Percentiles rank a stretch among this genome's conserved stretches.
Conservation (phyloP, 1,140 invertebrate species). For the Drosophila yakuba region DNA sequence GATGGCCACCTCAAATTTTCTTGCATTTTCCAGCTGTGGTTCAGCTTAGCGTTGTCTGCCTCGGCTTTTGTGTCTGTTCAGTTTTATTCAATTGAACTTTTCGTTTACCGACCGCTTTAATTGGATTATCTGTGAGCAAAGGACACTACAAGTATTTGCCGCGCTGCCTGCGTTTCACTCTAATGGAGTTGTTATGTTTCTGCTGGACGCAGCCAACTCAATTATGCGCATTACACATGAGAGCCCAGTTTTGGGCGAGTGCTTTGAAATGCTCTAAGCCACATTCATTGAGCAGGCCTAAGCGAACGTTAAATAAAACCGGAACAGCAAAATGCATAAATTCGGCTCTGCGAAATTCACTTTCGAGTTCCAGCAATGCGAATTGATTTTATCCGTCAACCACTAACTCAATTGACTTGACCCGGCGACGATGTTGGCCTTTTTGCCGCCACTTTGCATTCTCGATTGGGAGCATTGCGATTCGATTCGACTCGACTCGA, state of each 20-base stretch:
- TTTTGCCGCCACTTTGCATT: slow-evolving; percentile 80
- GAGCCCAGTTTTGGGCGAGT: neutral
- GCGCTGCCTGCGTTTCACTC: slow-evolving; percentile 9
- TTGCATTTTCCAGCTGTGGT: slow-evolving; percentile 3
- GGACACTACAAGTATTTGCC: slow-evolving; percentile 6
- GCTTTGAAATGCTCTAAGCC: neutral
- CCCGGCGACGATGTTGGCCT: slow-evolving; percentile 61
- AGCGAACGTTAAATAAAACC: slow-evolving; percentile 20
- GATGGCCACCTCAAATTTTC: slow-evolving; percentile 7
- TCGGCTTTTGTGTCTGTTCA: slow-evolving; percentile 8
- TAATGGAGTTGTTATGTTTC: slow-evolving; percentile 77
- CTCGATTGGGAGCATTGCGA: slow-evolving; percentile 63
- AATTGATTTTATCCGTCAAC: slow-evolving; percentile 56
- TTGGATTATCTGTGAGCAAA: slow-evolving; percentile 53
- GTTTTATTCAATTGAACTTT: slow-evolving; percentile 68
- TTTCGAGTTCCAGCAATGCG: slow-evolving; percentile 35
- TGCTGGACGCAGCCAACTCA: slow-evolving; percentile 51
- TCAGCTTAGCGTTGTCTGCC: slow-evolving; percentile 1
- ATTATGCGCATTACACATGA: slow-evolving; percentile 66
- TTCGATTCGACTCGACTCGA: slow-evolving; percentile 16
- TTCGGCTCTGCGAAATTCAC: slow-evolving; percentile 22
- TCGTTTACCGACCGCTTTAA: slow-evolving; percentile 52
- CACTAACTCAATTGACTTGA: slow-evolving; percentile 70
- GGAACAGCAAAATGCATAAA: slow-evolving; percentile 42
- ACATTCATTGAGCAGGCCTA: neutral